A percentile compares a stretch with the other conserved stretches of the same genome.
Conservation (phyloP, 2,113 vertebrate species). For the Oreochromis aureus region DNA sequence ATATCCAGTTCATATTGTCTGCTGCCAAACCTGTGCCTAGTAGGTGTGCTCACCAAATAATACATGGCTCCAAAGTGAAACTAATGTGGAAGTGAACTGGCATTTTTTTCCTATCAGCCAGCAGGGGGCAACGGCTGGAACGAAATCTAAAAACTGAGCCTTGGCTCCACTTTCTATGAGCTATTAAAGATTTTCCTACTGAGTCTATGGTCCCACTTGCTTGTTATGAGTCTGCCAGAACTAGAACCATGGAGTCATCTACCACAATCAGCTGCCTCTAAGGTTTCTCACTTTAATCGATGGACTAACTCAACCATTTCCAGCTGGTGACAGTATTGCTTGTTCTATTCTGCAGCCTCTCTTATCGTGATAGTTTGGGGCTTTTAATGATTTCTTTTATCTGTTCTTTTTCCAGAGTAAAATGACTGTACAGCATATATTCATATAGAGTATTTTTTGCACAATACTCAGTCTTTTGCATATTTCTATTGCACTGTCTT, state of each 20-base stretch:
- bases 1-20: neutral
- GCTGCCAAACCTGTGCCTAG: neutral
- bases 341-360: neutral
- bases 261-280: neutral
- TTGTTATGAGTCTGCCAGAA: neutral
- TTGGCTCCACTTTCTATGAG: neutral
- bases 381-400: neutral
- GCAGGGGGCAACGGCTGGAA: neutral
- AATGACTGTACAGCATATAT: neutral
- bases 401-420: neutral
- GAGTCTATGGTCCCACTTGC: neutral
- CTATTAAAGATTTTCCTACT: neutral
- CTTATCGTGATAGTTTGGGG: neutral
- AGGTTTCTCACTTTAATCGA: neutral
- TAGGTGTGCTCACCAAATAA: neutral
- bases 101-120: neutral
- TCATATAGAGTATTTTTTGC: neutral
- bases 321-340: neutral
- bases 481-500: neutral
- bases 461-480: neutral
- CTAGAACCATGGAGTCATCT: neutral
- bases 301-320: neutral
- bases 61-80: neutral
- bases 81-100: neutral
- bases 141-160: neutral